Evolutionary conservation across 2,888 invertebrate genomes (phyloP).

Genomic region (Lycaena phlaeas): DNA sequence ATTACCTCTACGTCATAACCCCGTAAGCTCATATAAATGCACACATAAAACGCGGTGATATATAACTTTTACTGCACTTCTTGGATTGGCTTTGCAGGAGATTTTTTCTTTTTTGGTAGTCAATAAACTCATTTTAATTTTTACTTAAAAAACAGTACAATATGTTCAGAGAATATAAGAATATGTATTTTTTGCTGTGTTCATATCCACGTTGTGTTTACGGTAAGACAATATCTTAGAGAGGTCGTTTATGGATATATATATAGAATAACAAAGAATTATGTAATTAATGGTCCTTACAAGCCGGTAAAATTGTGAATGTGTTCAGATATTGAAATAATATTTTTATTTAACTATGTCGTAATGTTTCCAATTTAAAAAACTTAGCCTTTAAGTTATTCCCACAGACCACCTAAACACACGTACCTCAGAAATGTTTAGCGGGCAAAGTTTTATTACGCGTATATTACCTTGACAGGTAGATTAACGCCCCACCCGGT

Average conservation of each 20-base stretch:
- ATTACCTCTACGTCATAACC: conserved; percentile 31
- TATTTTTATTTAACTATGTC: no score
- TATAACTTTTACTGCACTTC: conserved; percentile 5
- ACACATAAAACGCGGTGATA: conserved; percentile 10
- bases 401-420: background rate
- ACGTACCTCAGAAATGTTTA: conserved; percentile 1
- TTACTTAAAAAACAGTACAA: background rate
- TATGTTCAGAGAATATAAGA: no score
- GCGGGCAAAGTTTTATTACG: background rate
- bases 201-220: no score
- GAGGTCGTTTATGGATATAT: no score
- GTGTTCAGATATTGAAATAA: no score
- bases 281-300: no score
- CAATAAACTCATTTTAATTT: background rate
- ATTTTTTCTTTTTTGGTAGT: conserved; percentile 1
- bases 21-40: conserved; percentile 9
- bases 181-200: no score
- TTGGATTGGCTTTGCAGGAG: background rate
- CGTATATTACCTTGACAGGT: conserved; percentile 1
- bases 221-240: no score
- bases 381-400: no score
- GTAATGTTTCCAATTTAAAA: no score
- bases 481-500: conserved; percentile 6
- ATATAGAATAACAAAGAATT: no score
- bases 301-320: no score